Evolutionary conservation across 1,140 invertebrate genomes (phyloP).

Genomic region (Daktulosphaira vitifoliae): DNA sequence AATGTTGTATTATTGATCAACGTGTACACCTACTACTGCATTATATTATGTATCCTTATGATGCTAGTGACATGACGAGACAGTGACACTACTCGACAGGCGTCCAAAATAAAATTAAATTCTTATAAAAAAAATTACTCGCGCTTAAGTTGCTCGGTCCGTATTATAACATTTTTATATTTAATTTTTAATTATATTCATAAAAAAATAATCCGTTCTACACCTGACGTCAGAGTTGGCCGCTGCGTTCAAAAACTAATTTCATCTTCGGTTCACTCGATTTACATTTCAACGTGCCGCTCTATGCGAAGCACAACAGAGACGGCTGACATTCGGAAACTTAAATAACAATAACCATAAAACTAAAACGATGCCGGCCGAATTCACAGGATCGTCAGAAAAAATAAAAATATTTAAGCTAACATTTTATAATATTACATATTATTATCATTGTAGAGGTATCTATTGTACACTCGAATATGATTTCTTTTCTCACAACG

Average conservation of each 20-base stretch:
- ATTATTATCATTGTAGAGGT: too few species aligned
- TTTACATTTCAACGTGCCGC: conserved; percentile 2
- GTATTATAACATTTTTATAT: conserved; percentile 12
- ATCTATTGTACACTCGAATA: too few species aligned
- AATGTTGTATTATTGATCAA: not conserved
- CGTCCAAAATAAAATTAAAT: conserved; percentile 24
- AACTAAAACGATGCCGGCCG: not conserved
- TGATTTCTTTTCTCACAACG: too few species aligned
- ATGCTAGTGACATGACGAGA: not conserved
- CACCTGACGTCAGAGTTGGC: not conserved
- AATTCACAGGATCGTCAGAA: too few species aligned
- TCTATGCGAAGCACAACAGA: not conserved
- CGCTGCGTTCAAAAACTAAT: not conserved
- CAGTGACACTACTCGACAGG: conserved; percentile 7
- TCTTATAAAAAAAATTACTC: conserved; percentile 12
- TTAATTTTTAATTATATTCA: conserved; percentile 31
- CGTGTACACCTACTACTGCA: too few species aligned
- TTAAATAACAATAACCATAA: conserved; percentile 5
- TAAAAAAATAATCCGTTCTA: conserved; percentile 3
- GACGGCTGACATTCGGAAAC: conserved; percentile 5
- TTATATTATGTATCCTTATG: not conserved
- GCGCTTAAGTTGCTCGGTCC: not conserved
- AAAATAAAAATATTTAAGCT: too few species aligned
- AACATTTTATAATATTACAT: too few species aligned
- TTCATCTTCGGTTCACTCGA: conserved; percentile 1